Evolutionary conservation across 2,113 vertebrate species (phyloP).

Genomic region (Mastomys coucha): DNA sequence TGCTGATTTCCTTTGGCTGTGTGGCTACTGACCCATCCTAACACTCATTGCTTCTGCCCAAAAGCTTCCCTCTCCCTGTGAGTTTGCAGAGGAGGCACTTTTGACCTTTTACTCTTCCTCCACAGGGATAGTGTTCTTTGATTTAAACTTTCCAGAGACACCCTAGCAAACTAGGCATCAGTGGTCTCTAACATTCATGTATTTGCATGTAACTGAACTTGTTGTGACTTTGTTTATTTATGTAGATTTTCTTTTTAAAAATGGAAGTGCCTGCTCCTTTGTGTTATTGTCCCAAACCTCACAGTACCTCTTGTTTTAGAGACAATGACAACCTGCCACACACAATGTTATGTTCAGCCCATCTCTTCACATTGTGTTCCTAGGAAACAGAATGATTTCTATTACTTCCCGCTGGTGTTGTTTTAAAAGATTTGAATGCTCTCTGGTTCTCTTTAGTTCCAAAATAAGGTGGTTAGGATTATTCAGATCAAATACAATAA

Average conservation of each 20-base stretch:
- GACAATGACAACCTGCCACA: background rate
- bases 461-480: background rate
- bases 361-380: background rate
- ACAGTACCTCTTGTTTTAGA: background rate
- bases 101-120: background rate
- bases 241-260: conserved; percentile 24
- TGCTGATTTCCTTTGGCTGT: background rate
- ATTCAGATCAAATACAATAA: background rate
- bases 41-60: background rate
- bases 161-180: background rate
- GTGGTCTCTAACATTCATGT: background rate
- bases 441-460: background rate
- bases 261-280: background rate
- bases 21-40: background rate
- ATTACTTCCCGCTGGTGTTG: background rate
- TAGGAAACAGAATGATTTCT: conserved; percentile 37
- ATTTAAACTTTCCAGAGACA: background rate
- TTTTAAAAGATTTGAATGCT: conserved; percentile 23
- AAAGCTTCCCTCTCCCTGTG: background rate
- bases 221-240: conserved; percentile 4
- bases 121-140: background rate
- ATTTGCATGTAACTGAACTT: background rate
- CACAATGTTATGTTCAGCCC: background rate
- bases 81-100: background rate
- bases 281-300: background rate